Base-by-base conservation (phyloP, 2,888 invertebrate genomes). In the Calliphora vomitoria region DNA sequence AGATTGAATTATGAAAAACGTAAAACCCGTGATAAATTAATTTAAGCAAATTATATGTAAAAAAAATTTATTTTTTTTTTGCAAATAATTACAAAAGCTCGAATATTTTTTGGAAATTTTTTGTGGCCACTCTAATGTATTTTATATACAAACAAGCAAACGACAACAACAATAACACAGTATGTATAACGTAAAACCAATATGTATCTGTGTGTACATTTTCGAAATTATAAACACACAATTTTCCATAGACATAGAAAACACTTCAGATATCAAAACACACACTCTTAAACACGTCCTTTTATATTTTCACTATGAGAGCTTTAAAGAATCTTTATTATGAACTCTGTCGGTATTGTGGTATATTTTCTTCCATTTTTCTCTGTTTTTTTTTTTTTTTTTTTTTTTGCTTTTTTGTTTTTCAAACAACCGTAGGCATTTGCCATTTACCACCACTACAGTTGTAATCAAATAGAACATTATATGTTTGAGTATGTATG, bases 361-460 rank as follows among this genome's bases (percentile, higher is more conserved):
- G 72, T 55, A 78, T 18, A 79, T 47, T 62, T 68, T 60, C n/a
- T 60, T 75, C 60, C 15, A 60, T 60, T 41, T 18, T 64, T 64
- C 41, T 55, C 13, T 44, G 11, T 44, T 44, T 64, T 31, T 44
- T 55, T 41, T 55, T 3, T 4, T 18, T 35, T 66, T 72, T 71
- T 58, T 41, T 41, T n/a, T 10, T 31, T 3, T 15, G 35, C 41
- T 25, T 55, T 18, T n/a, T 71, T 35, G 20, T 53, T 31, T 76
- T 72, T 47, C 78, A 78, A 58, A 72, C 78, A 79, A 66, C 83
- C 55, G 44, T 41, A 84, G 83, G 83, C 78, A 66, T 72, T 72
- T 78, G 35, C 53, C 76, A 78, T 62, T 83, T 69, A 64, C 76
- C 71, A 58, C 64, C 75, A 76, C 50, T 62, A 20, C 50, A 35